Evolutionary conservation across 2,797 vertebrate genomes (phyloP).

Genomic region (Phylloscopus collybita): DNA sequence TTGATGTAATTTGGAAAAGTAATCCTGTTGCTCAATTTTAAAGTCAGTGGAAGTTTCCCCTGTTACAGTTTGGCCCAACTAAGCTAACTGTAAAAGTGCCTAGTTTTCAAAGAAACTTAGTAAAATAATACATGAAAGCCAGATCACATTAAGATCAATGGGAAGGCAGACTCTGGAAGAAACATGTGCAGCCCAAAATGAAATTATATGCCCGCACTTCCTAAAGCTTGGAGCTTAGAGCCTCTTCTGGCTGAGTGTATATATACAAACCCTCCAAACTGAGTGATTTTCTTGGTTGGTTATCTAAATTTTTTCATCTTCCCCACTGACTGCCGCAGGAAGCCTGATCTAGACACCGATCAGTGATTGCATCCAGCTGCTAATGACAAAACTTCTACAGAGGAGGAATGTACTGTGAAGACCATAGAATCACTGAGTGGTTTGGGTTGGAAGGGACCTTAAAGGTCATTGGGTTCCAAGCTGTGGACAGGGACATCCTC

Average conservation of each 20-base stretch:
- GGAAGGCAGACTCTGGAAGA: background rate
- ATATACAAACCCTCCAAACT: background rate
- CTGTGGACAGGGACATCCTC: background rate
- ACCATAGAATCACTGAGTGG: background rate
- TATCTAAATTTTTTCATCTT: background rate
- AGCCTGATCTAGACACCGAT: background rate
- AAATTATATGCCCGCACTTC: background rate
- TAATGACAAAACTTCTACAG: background rate
- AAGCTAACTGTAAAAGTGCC: background rate
- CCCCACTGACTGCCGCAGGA: background rate
- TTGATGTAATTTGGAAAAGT: constrained; percentile 32
- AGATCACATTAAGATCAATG: background rate
- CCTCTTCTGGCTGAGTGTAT: background rate
- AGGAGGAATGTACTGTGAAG: background rate
- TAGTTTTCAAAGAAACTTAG: background rate
- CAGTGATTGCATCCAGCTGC: background rate
- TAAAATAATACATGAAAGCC: background rate
- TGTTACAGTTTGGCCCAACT: background rate
- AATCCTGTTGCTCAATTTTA: background rate
- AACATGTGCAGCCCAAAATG: background rate
- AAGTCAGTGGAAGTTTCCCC: background rate
- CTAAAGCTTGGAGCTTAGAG: background rate
- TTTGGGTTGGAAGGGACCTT: background rate
- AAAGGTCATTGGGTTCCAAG: background rate
- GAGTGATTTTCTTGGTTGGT: background rate